Base-by-base conservation (phyloP, 2,113 vertebrate genomes). In the Zosterops pallidus region DNA sequence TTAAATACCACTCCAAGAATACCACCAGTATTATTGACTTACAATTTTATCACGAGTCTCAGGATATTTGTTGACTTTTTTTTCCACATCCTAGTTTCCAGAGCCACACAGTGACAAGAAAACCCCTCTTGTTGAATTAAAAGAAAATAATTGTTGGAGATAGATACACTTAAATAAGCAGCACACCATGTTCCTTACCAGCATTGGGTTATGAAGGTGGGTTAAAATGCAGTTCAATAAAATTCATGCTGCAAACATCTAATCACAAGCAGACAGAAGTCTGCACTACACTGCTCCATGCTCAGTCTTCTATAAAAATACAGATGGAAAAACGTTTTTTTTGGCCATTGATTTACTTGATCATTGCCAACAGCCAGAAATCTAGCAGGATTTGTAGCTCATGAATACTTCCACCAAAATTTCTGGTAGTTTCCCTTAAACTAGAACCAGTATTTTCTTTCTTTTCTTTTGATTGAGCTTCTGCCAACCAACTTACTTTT, bases 321-420 rank as follows among this genome's bases (percentile, higher is more conserved):
- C 78, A 96, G 49, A 96, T 93, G 92, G 92, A 93, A 93, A 94
- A 97, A 93, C 83, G 47, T 55, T 95, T 93, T 74, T 94, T 93
- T 97, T 96, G 91, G 76, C 90, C 60, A 92, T 67, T 83, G 79
- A 50, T 92, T 47, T 93, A 83, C 42, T 78, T 71, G 71, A 93
- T 89, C 86, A 89, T 52, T 96, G 96, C 92, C 95, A 96, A 84
- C 64, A 89, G 19, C 62, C 59, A 91, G 84, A 49, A 95, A 96
- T 59, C 65, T 81, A 94, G 52, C 67, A 88, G 50, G 59, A 96
- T 93, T 76, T 33, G 2, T 80, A 83, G 59, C 83, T 94, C 92
- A 91, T 89, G 91, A 86, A 95, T 93, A 86, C 91, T 65, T 82
- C 49, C 57, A 94, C 69, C 81, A 96, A 92, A 71, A 92, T 96